Evolutionary conservation across 2,888 invertebrate species (phyloP).

Genomic region (Drosophila meridiana): DNA sequence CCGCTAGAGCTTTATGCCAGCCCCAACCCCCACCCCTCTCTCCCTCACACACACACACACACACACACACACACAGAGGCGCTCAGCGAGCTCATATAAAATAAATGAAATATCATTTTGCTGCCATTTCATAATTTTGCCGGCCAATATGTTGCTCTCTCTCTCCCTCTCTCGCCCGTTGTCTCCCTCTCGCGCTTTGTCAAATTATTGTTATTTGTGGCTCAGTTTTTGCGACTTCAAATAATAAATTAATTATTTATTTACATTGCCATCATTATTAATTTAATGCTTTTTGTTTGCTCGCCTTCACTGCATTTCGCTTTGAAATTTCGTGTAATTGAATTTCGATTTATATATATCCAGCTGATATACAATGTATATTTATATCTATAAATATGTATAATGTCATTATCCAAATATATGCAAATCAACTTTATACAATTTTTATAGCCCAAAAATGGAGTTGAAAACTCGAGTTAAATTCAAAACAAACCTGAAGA

Average conservation of each 20-base stretch:
- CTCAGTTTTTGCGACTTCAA: conserved; percentile 6
- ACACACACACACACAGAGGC: conserved; percentile 2
- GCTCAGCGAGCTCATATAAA: conserved; percentile 35
- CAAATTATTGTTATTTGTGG: background rate
- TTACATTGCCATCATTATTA: conserved; percentile 50
- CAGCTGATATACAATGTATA: background rate
- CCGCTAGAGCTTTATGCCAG: conserved; percentile 12
- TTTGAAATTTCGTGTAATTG: conserved; percentile 2
- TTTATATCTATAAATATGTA: background rate
- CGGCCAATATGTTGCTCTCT: conserved; percentile 7
- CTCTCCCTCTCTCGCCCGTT: background rate
- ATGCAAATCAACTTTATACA: background rate
- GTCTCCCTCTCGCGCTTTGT: background rate
- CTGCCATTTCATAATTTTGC: conserved; percentile 69
- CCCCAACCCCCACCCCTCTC: background rate
- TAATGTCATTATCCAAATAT: background rate
- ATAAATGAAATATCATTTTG: conserved; percentile 74
- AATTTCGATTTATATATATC: background rate
- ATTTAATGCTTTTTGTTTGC: conserved; percentile 29
- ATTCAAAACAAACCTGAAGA: background rate
- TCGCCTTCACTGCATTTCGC: background rate
- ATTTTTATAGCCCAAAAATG: background rate
- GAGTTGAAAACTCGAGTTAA: conserved; percentile 11
- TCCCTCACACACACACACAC: conserved; percentile 3
- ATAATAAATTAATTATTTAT: conserved; percentile 57